Conservation (phyloP, 2,797 vertebrate genomes). For the Lacerta agilis region DNA sequence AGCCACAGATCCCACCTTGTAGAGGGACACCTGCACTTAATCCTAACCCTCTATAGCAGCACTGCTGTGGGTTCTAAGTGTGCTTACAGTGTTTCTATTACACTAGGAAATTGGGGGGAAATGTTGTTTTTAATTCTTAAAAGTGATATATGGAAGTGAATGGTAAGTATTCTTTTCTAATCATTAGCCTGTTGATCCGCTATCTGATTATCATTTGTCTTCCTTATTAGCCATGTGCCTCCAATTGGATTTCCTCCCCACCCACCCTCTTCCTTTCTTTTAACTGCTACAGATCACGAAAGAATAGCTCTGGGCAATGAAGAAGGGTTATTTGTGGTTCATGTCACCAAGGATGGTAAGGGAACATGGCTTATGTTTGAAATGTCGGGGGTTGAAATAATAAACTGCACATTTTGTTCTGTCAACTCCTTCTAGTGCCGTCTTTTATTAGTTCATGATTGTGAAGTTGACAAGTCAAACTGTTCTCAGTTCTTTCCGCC, state of each 20-base stretch:
- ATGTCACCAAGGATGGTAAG: constrained; percentile 99
- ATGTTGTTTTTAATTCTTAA: neutral
- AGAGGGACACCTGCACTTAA: too few relatives aligned
- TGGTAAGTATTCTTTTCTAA: neutral
- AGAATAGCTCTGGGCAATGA: constrained; percentile 96
- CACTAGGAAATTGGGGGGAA: neutral
- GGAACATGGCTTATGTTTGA: constrained; percentile 28
- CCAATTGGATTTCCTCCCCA: neutral
- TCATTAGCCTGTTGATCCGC: neutral
- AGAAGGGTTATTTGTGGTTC: constrained; percentile 95
- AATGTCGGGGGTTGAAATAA: constrained; percentile 32
- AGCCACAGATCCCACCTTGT: too few relatives aligned
- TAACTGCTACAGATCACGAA: constrained; percentile 89
- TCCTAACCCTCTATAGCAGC: too few relatives aligned
- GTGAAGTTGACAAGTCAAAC: constrained; percentile 34
- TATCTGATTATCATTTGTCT: constrained; percentile 35
- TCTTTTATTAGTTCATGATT: constrained; percentile 33
- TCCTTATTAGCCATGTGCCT: constrained; percentile 1
- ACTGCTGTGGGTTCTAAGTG: neutral
- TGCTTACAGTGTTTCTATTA: neutral
- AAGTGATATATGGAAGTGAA: neutral
- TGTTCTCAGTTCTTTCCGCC: constrained; percentile 12
- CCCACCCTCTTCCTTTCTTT: neutral
- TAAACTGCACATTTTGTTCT: neutral
- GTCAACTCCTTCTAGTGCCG: constrained; percentile 17